phyloP scores from a whole-genome alignment of 2,888 invertebrate genomes.

The Stenichneumon culpator region DNA sequence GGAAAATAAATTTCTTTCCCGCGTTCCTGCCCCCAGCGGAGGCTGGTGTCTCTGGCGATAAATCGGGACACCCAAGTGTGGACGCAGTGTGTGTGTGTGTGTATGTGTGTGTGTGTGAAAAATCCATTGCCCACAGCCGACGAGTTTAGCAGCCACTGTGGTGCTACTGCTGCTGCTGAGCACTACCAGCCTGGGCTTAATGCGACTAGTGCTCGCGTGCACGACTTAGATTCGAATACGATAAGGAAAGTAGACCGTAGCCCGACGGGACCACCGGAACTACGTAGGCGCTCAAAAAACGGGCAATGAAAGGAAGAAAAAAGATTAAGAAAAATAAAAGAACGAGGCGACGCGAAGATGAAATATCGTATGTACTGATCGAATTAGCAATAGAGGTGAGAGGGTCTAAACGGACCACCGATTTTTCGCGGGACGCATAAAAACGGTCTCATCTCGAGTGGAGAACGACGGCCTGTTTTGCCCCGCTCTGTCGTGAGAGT shows the following conservation, averaged over 20 bases:
- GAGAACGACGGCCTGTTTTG: not conserved
- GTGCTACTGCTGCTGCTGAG: constrained; percentile 42
- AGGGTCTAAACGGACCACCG: not conserved
- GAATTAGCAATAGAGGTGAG: constrained; percentile 24
- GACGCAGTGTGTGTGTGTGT: constrained; percentile 5
- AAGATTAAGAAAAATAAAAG: constrained; percentile 23
- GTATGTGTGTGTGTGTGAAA: constrained; percentile 44
- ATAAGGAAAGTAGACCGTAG: constrained; percentile 68
- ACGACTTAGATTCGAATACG: constrained; percentile 66
- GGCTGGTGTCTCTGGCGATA: constrained; percentile 51
- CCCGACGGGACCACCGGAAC: constrained; percentile 58
- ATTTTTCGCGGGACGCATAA: no score
- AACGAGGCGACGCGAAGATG: not conserved
- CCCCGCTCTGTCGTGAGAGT: not conserved
- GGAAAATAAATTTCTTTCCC: constrained; percentile 58
- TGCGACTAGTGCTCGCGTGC: constrained; percentile 63
- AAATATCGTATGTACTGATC: constrained; percentile 15
- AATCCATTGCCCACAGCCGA: constrained; percentile 62
- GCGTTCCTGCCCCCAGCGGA: not conserved
- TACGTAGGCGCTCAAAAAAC: constrained; percentile 41
- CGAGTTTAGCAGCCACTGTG: constrained; percentile 38
- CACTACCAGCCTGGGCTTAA: constrained; percentile 59
- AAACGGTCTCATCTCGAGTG: no score
- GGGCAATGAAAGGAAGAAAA: constrained; percentile 9
- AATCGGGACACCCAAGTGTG: constrained; percentile 38